Base-by-base conservation (phyloP, 2,113 vertebrate species). In the Columba janthina region DNA sequence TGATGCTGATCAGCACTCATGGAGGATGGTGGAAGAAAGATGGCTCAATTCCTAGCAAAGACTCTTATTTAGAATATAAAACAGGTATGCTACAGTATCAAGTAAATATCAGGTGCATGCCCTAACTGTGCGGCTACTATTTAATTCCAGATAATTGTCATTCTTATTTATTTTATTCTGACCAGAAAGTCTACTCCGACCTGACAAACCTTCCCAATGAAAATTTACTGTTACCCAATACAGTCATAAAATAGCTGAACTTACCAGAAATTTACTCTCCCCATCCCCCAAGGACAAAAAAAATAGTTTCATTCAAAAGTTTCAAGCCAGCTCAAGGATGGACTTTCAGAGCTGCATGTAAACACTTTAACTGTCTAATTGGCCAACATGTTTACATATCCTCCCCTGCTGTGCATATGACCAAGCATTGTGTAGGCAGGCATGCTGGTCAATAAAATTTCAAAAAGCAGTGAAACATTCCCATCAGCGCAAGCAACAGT, bases 111-210 rank as follows among this genome's bases (percentile, higher is more conserved):
- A 92, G 67, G 51, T 80, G 15, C 67, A 60, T 86, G 61, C 57
- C 61, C 20, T 58, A 89, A 76, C 32, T 64, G 42, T 77, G 46
- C 92, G 61, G 76, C 48, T 86, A 66, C 36, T 62, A 38, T 62
- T 94, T 86, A 42, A 70, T 83, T 86, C n/a, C 73, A 93, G 76
- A 48, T 92, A 70, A 74, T n/a, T 64, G 65, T 51, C 25, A 88
- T 90, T 80, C 38, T 83, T 88, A 44, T 89, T 50, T n/a, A 32
- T 88, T 95, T 88, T 83, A 42, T 82, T 94, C 58, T 88, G 58
- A 83, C 58, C 70, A 94, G 53, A 93, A 87, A 61, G 17, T 22
- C 51, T 85, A 17, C 77, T 94, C 51, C 60, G 36, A 46, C 38
- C 60, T 34, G 21, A 88, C 46, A 85, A 91, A 93, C 9, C 7